phyloP scores from a whole-genome alignment of 2,113 vertebrate species.

The Coreoperca whiteheadi region DNA sequence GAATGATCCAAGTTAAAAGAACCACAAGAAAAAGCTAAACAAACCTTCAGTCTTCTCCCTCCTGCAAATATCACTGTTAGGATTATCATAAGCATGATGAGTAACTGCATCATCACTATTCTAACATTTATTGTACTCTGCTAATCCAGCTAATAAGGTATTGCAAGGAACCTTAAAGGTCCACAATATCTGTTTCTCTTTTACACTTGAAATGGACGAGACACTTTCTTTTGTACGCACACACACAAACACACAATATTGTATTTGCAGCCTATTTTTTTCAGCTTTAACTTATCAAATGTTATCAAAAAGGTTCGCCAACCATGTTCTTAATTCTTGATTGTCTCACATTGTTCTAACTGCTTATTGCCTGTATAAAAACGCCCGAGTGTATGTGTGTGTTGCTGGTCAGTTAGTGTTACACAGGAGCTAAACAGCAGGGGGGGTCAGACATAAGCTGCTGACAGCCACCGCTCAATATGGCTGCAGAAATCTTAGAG shows the following conservation, averaged over 20 bases:
- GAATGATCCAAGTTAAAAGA: constrained; percentile 60
- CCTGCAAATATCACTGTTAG: constrained; percentile 10
- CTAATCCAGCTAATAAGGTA: constrained; percentile 20
- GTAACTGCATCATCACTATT: constrained; percentile 11
- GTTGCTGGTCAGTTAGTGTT: constrained; percentile 26
- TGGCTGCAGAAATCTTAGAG: constrained; percentile 30
- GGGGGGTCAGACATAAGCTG: constrained; percentile 23
- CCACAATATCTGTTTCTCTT: constrained; percentile 16
- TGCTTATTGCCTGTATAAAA: constrained; percentile 27
- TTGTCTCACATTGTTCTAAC: constrained; percentile 54
- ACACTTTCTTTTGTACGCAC: not conserved
- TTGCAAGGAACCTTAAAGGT: constrained; percentile 8
- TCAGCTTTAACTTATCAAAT: constrained; percentile 21
- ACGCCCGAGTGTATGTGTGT: constrained; percentile 8
- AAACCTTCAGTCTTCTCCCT: constrained; percentile 37
- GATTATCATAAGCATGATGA: constrained; percentile 43
- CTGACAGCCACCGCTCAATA: not conserved
- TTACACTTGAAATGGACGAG: constrained; percentile 12
- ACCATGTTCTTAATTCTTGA: constrained; percentile 13
- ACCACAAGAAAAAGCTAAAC: constrained; percentile 1
- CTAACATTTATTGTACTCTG: constrained; percentile 5
- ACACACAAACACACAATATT: constrained; percentile 20
- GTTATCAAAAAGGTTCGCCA: not conserved
- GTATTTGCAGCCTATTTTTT: constrained; percentile 17
- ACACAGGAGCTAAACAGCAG: constrained; percentile 19